phyloP scores from a whole-genome alignment of 1,140 invertebrate species.

The Eciton burchellii region DNA sequence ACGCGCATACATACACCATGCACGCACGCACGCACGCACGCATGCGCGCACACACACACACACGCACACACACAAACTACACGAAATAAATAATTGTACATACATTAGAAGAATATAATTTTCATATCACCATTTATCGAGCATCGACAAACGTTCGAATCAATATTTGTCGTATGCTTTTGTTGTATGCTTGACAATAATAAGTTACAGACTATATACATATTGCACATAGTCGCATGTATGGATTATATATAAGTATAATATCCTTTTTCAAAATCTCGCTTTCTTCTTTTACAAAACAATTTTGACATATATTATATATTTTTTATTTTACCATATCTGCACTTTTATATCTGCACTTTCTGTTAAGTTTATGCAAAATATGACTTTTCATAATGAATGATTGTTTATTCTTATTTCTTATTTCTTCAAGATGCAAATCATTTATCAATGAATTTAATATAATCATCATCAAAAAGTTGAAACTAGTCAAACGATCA shows the following conservation, averaged over 20 bases:
- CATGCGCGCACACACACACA: conserved; percentile 1
- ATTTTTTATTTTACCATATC: not conserved
- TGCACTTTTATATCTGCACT: not conserved
- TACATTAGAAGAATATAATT: conserved; percentile 66
- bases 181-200: conserved; percentile 57
- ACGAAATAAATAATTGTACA: conserved; percentile 68
- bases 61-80: conserved; percentile 58
- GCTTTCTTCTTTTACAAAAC: conserved; percentile 16
- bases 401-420: too few species aligned
- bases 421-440: too few species aligned
- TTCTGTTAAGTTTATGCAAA: not conserved
- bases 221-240: conserved; percentile 44
- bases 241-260: conserved; percentile 53
- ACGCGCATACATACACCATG: conserved; percentile 3
- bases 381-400: too few species aligned
- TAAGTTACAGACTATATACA: conserved; percentile 57
- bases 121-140: conserved; percentile 64
- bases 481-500: too few species aligned
- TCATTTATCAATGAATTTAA: not conserved
- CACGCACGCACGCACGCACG: conserved; percentile 34
- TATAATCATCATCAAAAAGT: not conserved
- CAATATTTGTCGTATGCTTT: not conserved
- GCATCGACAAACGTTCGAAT: conserved; percentile 45
- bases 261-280: too few species aligned
- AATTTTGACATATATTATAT: conserved; percentile 14